Evolutionary conservation across 2,113 vertebrate genomes (phyloP).

Genomic region (Mormoops blainvillei): DNA sequence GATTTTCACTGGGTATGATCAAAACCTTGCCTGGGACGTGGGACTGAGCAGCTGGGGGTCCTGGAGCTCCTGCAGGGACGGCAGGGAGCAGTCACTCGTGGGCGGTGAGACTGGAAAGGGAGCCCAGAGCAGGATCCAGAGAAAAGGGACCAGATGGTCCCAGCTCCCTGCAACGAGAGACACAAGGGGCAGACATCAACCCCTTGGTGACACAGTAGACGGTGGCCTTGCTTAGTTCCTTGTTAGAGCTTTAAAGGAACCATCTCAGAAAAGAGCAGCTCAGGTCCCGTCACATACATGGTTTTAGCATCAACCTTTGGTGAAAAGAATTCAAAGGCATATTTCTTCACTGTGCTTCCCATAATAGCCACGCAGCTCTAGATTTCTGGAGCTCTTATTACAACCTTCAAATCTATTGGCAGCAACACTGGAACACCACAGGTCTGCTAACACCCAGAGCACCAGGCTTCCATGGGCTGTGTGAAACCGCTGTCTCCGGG

Average conservation of each 20-base stretch:
- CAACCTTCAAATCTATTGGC: slow-evolving; percentile 34
- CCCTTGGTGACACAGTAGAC: not conserved
- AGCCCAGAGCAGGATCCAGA: not conserved
- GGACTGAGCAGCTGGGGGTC: no score
- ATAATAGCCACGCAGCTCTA: not conserved
- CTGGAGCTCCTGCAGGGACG: not conserved
- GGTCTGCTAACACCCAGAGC: slow-evolving; percentile 3
- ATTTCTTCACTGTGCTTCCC: slow-evolving; percentile 6
- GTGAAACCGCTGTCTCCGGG: slow-evolving; percentile 26
- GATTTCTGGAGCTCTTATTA: not conserved
- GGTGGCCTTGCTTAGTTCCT: not conserved
- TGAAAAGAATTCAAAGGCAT: not conserved
- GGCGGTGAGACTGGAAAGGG: not conserved
- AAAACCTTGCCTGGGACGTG: not conserved
- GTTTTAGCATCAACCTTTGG: not conserved
- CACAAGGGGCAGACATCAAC: not conserved
- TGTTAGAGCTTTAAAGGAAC: not conserved
- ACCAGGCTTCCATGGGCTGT: not conserved
- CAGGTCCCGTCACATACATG: not conserved
- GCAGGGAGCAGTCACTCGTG: not conserved
- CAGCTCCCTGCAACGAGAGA: not conserved
- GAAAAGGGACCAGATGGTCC: not conserved
- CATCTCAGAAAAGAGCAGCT: not conserved
- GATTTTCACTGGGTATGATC: not conserved
- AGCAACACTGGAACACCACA: not conserved